phyloP scores from a whole-genome alignment of 1,140 invertebrate species.

The Musca domestica region DNA sequence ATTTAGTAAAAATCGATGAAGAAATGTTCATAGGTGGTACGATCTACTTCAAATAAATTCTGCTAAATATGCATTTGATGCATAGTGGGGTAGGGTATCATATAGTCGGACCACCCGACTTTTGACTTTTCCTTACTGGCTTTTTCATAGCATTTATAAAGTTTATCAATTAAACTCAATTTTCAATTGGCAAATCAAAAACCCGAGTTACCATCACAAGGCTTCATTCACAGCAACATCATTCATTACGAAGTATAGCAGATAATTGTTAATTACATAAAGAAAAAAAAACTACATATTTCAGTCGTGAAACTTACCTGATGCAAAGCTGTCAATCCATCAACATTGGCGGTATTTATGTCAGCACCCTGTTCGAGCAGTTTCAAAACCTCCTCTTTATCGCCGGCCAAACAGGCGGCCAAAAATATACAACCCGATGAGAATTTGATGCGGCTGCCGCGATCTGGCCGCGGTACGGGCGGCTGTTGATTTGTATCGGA shows the following conservation, averaged over 20 bases:
- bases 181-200: no score
- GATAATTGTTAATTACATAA: neutral
- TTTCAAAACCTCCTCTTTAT: conserved; percentile 90
- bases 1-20: no score
- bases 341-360: conserved; percentile 96
- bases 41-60: no score
- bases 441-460: conserved; percentile 86
- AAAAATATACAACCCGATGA: conserved; percentile 93
- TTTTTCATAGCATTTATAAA: no score
- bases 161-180: no score
- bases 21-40: no score
- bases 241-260: neutral
- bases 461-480: conserved; percentile 62
- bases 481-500: conserved; percentile 92
- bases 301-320: conserved; percentile 73
- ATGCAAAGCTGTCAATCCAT: conserved; percentile 96
- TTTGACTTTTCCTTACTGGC: no score
- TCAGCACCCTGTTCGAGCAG: conserved; percentile 88
- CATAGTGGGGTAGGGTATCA: no score
- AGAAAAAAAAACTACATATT: neutral
- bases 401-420: conserved; percentile 94
- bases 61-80: no score
- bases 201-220: no score
- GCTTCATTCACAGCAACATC: no score
- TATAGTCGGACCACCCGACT: no score